These are phyloP conservation scores for Heliconius erato DNA, from an alignment of 2,888 invertebrate species.

Conservation along the genomic window DNA sequence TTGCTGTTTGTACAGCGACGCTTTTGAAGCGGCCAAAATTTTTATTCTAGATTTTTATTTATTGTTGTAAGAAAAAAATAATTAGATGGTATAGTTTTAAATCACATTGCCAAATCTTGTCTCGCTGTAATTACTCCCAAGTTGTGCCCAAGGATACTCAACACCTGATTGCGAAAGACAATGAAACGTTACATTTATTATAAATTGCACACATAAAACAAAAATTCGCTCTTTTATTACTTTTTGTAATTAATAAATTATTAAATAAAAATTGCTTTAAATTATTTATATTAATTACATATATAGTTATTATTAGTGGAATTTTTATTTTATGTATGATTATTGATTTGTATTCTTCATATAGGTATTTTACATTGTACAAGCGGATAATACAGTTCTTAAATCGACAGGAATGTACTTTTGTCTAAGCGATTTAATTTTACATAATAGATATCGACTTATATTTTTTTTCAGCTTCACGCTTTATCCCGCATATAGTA, in stretches of 20 bases:
- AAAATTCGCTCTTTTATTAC: slow-evolving; percentile 14
- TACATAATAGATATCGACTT: too few species aligned
- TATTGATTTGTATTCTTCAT: too few species aligned
- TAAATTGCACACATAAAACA: slow-evolving; percentile 23
- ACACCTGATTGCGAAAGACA: slow-evolving; percentile 40
- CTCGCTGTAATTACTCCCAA: slow-evolving; percentile 33
- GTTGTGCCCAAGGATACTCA: slow-evolving; percentile 36
- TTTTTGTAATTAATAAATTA: neutral
- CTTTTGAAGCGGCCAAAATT: neutral
- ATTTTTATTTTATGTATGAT: neutral
- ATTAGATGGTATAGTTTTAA: slow-evolving; percentile 4
- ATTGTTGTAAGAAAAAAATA: neutral
- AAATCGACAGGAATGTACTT: neutral
- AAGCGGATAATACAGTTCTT: neutral
- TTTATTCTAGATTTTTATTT: neutral
- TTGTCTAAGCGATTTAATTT: neutral
- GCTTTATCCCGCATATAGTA: too few species aligned
- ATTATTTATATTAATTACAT: neutral
- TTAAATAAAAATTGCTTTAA: neutral
- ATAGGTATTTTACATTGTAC: too few species aligned
- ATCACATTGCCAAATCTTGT: slow-evolving; percentile 36
- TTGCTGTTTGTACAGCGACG: too few species aligned
- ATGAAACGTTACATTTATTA: slow-evolving; percentile 34
- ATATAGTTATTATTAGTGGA: neutral
- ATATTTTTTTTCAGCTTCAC: too few species aligned